Base-by-base conservation (phyloP, 1,140 invertebrate genomes). In the Eupeodes corollae region DNA sequence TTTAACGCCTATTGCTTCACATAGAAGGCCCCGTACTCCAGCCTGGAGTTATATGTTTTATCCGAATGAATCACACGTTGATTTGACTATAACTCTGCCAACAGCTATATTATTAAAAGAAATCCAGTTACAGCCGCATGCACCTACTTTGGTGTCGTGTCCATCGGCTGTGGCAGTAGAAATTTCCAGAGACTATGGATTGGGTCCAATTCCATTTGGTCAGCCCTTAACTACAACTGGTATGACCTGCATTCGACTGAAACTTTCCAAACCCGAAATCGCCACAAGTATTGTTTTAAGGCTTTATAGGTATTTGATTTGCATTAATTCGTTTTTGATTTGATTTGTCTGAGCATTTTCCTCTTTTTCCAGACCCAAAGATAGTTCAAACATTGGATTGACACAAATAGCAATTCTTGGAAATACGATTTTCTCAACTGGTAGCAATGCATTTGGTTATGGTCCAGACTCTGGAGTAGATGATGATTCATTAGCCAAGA, bases 41-140 rank as follows among this genome's bases (percentile, higher is more conserved):
- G 85, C 89, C 37, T 92, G 90, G 86, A 87, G 86, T 31, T 91
- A 93, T 69, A 88, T 93, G 68, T 95, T 91, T 70, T 91, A 89
- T 69, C 87, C 88, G 1, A 87, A 91, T 55, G 90, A 94, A 70
- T 79, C 79, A 10, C 88, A 84, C 71, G 83, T 92, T 1, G 88
- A 92, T 63, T 73, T 94, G 6, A 86, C 82, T 6, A 78, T 94
- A 16, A 83, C 80, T n/a, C 68, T 94, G 53, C 90, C 89, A 1
- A 91, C 87, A 63, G 88, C 90, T n/a, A 79, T 92, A 56, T 70
- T 91, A 42, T 68, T 94, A n/a, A 83, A 80, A 59, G 88, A 93
- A 74, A 83, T 95, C 10, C 88, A 92, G 55, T 71, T 94, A 33
- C 83, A 90, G 60, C 90, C 90, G 8, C 89, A 95, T 67, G 77